phyloP scores from a whole-genome alignment of 1,140 invertebrate species.

The Dufourea novaeangliae region DNA sequence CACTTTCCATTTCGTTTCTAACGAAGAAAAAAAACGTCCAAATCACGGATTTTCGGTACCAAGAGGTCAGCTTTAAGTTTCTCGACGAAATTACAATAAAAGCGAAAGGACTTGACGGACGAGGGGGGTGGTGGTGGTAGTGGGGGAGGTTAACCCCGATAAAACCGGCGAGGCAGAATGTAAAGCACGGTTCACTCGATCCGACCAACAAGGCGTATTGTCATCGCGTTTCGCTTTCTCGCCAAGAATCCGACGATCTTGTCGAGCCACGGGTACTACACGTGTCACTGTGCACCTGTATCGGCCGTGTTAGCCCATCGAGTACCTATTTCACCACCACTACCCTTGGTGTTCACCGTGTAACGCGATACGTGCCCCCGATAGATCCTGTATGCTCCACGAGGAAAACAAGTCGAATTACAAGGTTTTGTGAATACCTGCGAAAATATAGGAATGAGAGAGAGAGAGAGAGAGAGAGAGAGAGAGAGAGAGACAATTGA shows the following conservation, averaged over 20 bases:
- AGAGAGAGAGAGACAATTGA: too few species aligned
- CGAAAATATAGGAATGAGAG: too few species aligned
- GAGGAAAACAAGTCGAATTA: not conserved
- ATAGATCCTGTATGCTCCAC: not conserved
- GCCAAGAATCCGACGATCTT: conserved; percentile 48
- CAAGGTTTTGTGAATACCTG: not conserved
- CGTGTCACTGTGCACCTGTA: conserved; percentile 41
- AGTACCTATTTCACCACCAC: conserved; percentile 6
- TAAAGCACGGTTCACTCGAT: conserved; percentile 39
- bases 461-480: too few species aligned
- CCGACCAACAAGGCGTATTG: conserved; percentile 13
- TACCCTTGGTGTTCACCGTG: too few species aligned
- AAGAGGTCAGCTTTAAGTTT: conserved; percentile 6
- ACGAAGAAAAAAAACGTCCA: not conserved
- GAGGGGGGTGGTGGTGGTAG: too few species aligned
- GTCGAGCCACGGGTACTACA: conserved; percentile 10
- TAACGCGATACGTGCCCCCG: conserved; percentile 14
- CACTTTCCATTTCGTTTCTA: too few species aligned
- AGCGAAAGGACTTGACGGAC: not conserved
- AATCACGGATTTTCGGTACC: not conserved
- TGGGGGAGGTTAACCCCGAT: not conserved
- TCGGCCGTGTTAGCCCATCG: not conserved
- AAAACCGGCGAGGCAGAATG: not conserved
- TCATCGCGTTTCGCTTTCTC: conserved; percentile 54
- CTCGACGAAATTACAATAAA: not conserved